These are phyloP conservation scores for Fabriciana adippe DNA, from an alignment of 2,888 invertebrate species.

Conservation along the genomic window DNA sequence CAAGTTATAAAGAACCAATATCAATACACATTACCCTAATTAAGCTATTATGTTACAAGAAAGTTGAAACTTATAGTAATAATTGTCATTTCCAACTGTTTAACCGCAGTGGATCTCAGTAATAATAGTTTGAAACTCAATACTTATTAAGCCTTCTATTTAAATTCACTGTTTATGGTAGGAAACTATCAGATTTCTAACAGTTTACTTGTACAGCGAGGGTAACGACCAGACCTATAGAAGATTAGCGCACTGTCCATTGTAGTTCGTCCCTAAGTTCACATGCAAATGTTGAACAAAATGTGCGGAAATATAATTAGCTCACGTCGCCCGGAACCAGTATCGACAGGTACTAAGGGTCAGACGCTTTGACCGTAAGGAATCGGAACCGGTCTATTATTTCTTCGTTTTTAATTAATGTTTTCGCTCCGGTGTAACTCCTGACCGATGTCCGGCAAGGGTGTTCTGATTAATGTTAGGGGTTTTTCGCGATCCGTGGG, in stretches of 20 bases:
- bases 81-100: slow-evolving; percentile 20
- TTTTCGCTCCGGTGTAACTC: slow-evolving; percentile 66
- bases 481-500: slow-evolving; percentile 73
- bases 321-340: slow-evolving; percentile 59
- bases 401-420: slow-evolving; percentile 76
- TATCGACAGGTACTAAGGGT: slow-evolving; percentile 54
- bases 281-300: slow-evolving; percentile 76
- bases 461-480: slow-evolving; percentile 49
- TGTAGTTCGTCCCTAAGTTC: slow-evolving; percentile 68
- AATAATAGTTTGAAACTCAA: slow-evolving; percentile 62
- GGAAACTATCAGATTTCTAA: slow-evolving; percentile 76
- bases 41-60: slow-evolving; percentile 20
- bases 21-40: slow-evolving; percentile 14
- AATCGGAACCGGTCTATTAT: slow-evolving; percentile 66
- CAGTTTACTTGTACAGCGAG: slow-evolving; percentile 51
- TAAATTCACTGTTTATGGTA: slow-evolving; percentile 69
- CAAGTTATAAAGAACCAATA: not conserved
- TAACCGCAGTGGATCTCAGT: slow-evolving; percentile 45
- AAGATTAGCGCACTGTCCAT: slow-evolving; percentile 68
- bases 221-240: slow-evolving; percentile 48
- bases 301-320: slow-evolving; percentile 82
- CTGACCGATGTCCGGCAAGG: slow-evolving; percentile 71
- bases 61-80: slow-evolving; percentile 10
- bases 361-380: slow-evolving; percentile 61
- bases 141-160: slow-evolving; percentile 56